Evolutionary conservation across 2,888 invertebrate species (phyloP), one percentile per base, ranked within the genome.

Genomic region (Dolichomitus sp.): DNA sequence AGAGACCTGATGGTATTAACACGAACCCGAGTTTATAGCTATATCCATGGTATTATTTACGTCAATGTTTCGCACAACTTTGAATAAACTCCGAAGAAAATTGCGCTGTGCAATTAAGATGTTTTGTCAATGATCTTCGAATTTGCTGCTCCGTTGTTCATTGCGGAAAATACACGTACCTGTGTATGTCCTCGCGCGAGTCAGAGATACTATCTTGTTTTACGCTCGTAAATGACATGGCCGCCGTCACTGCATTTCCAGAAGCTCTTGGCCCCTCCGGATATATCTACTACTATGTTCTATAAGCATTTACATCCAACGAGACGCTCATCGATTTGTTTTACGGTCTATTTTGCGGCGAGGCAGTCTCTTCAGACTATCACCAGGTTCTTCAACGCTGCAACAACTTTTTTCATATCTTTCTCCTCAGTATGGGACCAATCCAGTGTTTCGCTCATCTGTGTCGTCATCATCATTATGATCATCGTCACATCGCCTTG

Each of bases 251-350:
- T 11, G 68, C 54, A 68, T 54, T 42, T 48, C 19, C 68, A 48
- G 40, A 27, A 54, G 37, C 11, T 27, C 27, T 78, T 63, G 45
- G 63, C 50, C 45, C 69, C 27, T 40, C 12, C 50, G 19, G 48
- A 42, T 54, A 40, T 57, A 66, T 57, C 42, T 75, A 54, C 30
- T 3, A 4, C 12, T 65, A 42, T 50, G 65, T 50, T 30, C 37
- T 76, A 79, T 74, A 76, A 76, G 69, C 65, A 57, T 42, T 52
- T 81, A 81, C 84, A 83, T 86, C 87, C 84, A 86, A 87, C 75
- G 83, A 86, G 80, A 52, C 75, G 45, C 33, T 86, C 83, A 86
- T 89, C 86, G 88, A 90, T 89, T 89, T 87, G 88, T 86, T 90
- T 89, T 87, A 89, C 86, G 86, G 85, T 85, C 88, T 74, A 85